A percentile compares a stretch with the other conserved stretches of the same genome.
These are phyloP conservation scores for Thinocorus orbignyianus DNA, from an alignment of 2,113 vertebrate species.

Conservation along the genomic window DNA sequence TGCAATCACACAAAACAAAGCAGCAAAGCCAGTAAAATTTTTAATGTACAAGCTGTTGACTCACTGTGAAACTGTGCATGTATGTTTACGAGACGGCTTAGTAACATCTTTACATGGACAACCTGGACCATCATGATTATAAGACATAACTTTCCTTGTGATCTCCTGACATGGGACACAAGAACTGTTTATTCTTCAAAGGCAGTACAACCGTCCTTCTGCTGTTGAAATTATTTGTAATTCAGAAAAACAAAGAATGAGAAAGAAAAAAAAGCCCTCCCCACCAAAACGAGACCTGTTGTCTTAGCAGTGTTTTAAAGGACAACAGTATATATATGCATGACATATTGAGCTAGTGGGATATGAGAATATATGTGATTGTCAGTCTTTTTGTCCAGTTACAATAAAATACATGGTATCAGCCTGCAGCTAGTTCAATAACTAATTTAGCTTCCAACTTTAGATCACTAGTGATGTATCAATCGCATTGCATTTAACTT, in stretches of 20 bases:
- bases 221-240: neutral
- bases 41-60: neutral
- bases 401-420: neutral
- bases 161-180: neutral
- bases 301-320: neutral
- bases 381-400: neutral
- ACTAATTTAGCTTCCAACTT: constrained; percentile 71
- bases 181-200: neutral
- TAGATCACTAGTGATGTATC: constrained; percentile 58
- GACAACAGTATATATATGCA: neutral
- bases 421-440: constrained; percentile 64
- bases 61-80: neutral
- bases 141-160: too few species aligned
- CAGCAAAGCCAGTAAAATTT: neutral
- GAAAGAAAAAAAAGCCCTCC: neutral
- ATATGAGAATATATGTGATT: constrained; percentile 56
- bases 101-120: neutral
- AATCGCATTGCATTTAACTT: constrained; percentile 16
- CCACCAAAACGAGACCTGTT: neutral
- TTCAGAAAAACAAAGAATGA: neutral
- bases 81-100: neutral
- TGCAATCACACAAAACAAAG: neutral
- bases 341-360: neutral
- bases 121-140: neutral
- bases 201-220: neutral